Base-by-base conservation (phyloP, 2,888 invertebrate genomes). In the Aphrophora alni region DNA sequence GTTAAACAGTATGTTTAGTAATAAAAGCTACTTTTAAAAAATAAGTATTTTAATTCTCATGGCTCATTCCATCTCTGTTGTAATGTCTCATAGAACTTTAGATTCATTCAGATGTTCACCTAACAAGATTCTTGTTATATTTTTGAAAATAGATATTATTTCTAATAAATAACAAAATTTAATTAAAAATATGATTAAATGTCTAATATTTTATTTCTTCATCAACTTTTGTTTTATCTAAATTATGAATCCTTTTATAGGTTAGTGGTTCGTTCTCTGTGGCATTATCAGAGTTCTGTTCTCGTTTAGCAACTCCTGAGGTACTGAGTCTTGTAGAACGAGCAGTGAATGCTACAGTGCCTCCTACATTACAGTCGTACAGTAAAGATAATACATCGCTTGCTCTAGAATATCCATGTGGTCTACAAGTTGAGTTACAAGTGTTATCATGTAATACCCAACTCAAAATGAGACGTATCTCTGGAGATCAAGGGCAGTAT, bases 401-500 rank as follows among this genome's bases (percentile, higher is more conserved):
- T 86, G 94, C 93, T 83, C 88, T 95, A 80, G 94, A 94, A 87
- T 94, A 94, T 86, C 94, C 95, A 0, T 95, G 95, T 0, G 96
- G 96, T 0, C 93, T 97, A 83, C 69, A 81, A 88, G 95, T 97
- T 38, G 96, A 96, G 86, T 88, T 97, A 86, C 93, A 95, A 85
- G 93, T 97, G 12, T 94, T 78, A 93, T 86, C 44, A 81, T 82
- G 77, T 71, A 83, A 82, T 84, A 88, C 86, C 85, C 95, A 95
- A 8, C 90, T 97, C 85, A 96, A 96, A 85, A 92, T 97, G 92
- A 89, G 96, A 79, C 90, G 96, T 86, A 95, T 97, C 85, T 96
- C 96, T 0, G 97, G 97, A 5, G 97, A 97, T 88, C 95, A 95
- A 88, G 90, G 94, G 85, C 95, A 96, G 87, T 97, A 96, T 87